Base-by-base conservation (phyloP, 1,140 invertebrate species). In the Limonius californicus region DNA sequence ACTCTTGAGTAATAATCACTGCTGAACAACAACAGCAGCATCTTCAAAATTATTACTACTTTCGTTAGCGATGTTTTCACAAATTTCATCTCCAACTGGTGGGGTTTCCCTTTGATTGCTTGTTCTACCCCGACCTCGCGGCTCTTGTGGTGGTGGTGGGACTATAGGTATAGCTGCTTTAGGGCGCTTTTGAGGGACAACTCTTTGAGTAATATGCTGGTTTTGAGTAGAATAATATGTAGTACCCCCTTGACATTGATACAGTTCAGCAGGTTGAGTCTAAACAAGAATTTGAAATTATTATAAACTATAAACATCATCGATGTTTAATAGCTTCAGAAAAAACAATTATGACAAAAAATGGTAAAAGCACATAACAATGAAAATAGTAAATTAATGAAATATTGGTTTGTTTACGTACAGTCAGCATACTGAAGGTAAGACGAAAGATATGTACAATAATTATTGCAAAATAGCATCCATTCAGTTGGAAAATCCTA, bases 141-240 rank as follows among this genome's bases (percentile, higher is more conserved):
- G 59, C 54, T 67, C 42, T 61, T 66, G 59, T 65, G 65, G 57
- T 20, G 68, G 68, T 8, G 75, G 75, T 1, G 73, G 70, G 15
- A 77, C 70, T 16, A 77, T 77, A 1, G 75, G 75, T 18, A 77
- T 77, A 2, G 75, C 75, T 2, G 73, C 75, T 55, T 74, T 77
- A 1, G 73, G 73, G 9, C 75, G 62, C 57, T 74, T 77, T 58
- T 61, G 71, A 11, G 72, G 68, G 1, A 66, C 69, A 4, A 70
- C 23, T 23, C 74, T 54, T 59, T 74, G 74, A 14, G 63, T 55
- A 4, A 72, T 55, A 55, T 76, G 75, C 61, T 77, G 75, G 53
- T 75, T 72, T 30, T 70, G 68, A n/a, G 75, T 68, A 16, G 73
- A 74, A 61, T 77, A 77, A 59, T 77, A 77, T 15, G 75, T 77